Base-by-base conservation (phyloP, 1,140 invertebrate species). In the Drosophila littoralis region DNA sequence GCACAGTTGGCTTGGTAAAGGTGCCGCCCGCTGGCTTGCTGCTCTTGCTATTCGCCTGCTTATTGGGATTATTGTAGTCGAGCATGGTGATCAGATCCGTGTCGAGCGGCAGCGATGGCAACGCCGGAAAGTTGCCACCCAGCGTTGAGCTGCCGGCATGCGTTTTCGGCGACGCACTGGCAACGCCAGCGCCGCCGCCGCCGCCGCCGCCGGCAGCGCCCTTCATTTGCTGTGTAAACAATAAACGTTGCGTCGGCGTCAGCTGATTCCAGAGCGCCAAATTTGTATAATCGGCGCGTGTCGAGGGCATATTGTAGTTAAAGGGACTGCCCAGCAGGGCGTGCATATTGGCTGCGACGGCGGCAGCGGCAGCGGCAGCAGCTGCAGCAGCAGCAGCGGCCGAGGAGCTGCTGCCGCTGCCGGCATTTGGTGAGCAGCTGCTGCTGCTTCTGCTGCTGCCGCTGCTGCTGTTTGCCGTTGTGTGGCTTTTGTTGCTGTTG, bases 21-120 rank as follows among this genome's bases (percentile, higher is more conserved):
- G 85, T 90, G 6, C 50, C 76, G 60, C 66, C 68, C 10, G 46
- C 45, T 12, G 28, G 32, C 10, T 55, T 63, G 22, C 12, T 46
- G 61, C 40, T 74, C n/a, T 63, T 50, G 22, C 8, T 54, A 15
- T 22, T 28, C 7, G 13, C 22, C 52, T 48, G 50, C 52, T 89
- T 89, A 45, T 90, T 90, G 28, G 86, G 81, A 82, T 91, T 91
- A 28, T 91, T 91, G 51, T 91, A 91, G 70, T 91, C 90, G 54
- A 91, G 51, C 90, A 91, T 91, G 6, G 90, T 91, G n/a, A 89
- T 91, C 43, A 91, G 17, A 71, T 91, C 90, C 12, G 90, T 91
- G 48, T 91, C 90, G 13, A 91, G 43, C 0, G 90, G 90, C 40
- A 91, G 43, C n/a, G 90, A 91, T 17, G 90, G 90, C 28, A 91